Evolutionary conservation across 2,113 vertebrate genomes (phyloP).

Genomic region (Garra rufa): DNA sequence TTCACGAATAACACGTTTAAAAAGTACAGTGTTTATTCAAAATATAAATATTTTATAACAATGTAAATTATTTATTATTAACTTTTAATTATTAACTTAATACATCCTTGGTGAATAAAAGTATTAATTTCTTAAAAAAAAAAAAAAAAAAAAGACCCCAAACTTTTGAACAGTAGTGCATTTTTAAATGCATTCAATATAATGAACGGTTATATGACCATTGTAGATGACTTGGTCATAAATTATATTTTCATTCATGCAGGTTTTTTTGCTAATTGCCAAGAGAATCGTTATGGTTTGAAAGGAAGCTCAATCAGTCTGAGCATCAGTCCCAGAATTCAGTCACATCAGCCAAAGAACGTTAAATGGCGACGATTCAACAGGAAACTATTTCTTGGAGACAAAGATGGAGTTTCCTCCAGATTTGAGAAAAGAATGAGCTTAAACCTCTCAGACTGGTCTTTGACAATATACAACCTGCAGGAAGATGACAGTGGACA

Average conservation of each 20-base stretch:
- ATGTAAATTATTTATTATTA: too few species aligned
- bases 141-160: too few species aligned
- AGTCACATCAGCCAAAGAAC: background rate
- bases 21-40: too few species aligned
- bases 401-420: rapidly evolving
- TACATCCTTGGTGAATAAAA: too few species aligned
- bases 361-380: rapidly evolving
- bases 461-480: constrained; percentile 57
- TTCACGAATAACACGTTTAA: too few species aligned
- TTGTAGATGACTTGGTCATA: background rate
- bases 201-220: background rate
- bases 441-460: rapidly evolving
- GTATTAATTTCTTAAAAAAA: too few species aligned
- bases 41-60: too few species aligned
- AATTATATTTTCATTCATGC: background rate
- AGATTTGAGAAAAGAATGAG: rapidly evolving
- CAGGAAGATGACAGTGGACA: constrained; percentile 39
- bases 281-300: background rate
- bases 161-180: too few species aligned
- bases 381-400: background rate
- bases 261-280: background rate
- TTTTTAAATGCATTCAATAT: too few species aligned
- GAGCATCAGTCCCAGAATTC: background rate
- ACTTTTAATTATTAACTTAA: too few species aligned
- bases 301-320: constrained; percentile 54